Percentiles rank a stretch among this genome's conserved stretches.
phyloP scores from a whole-genome alignment of 2,113 vertebrate genomes.

The Etia nguti region DNA sequence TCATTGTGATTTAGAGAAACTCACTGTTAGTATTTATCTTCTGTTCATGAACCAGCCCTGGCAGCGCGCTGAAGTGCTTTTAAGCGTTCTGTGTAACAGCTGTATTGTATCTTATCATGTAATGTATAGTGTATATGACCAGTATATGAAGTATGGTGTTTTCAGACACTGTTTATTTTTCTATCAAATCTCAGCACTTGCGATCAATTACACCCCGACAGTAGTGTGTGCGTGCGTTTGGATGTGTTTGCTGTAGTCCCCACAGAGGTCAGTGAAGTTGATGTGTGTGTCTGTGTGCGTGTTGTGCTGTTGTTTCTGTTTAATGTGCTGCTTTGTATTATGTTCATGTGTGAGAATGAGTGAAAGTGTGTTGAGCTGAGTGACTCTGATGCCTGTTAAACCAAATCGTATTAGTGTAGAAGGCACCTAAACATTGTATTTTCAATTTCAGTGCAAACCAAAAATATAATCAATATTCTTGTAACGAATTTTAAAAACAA shows the following conservation, averaged over 20 bases:
- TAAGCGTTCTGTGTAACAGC: conserved; percentile 16
- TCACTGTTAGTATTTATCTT: conserved; percentile 1
- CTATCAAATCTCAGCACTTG: conserved; percentile 14
- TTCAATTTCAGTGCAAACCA: conserved; percentile 65
- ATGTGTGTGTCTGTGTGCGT: not conserved
- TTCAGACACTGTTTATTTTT: conserved; percentile 41
- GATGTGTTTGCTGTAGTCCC: not conserved
- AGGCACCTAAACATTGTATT: conserved; percentile 53
- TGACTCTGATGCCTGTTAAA: conserved; percentile 46
- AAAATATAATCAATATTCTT: conserved; percentile 75
- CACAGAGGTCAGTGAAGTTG: not conserved
- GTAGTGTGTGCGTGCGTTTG: not conserved
- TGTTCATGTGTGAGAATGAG: conserved; percentile 1
- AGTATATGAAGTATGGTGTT: conserved; percentile 29
- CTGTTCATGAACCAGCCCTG: not conserved
- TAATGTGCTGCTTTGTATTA: conserved; percentile 21
- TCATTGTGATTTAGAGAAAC: not conserved
- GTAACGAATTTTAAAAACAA: conserved; percentile 70
- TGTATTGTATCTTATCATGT: conserved; percentile 26
- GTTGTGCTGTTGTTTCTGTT: not conserved
- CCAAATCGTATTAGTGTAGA: conserved; percentile 51
- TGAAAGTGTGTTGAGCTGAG: conserved; percentile 2
- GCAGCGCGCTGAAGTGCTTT: conserved; percentile 4
- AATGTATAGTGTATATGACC: conserved; percentile 28
- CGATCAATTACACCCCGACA: conserved; percentile 4